Conservation (phyloP, 2,797 vertebrate genomes). For the Leuciscus waleckii region DNA sequence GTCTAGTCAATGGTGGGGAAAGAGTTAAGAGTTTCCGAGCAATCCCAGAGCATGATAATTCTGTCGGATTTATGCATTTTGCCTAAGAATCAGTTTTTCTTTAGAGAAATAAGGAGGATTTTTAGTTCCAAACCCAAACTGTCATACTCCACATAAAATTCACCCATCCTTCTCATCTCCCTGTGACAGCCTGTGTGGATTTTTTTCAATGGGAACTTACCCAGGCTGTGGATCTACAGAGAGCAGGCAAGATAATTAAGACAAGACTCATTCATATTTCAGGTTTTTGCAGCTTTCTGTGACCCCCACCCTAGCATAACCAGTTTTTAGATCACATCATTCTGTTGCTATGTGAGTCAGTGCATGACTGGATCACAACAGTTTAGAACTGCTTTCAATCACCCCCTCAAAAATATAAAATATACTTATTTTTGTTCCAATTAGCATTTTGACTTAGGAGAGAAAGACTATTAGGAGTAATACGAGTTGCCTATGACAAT, state of each 20-base stretch:
- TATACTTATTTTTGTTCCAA: constrained; percentile 8
- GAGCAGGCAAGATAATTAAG: not conserved
- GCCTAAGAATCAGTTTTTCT: not conserved
- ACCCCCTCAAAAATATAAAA: not conserved
- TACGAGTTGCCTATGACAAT: constrained; percentile 59
- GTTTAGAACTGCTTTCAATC: not conserved
- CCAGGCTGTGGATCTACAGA: not conserved
- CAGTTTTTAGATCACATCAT: not conserved
- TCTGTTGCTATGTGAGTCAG: constrained; percentile 13
- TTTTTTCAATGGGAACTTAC: not conserved
- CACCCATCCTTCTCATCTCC: not conserved
- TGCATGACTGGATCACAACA: not conserved
- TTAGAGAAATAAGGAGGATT: not conserved
- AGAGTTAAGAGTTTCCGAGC: not conserved
- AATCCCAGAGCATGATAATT: not conserved
- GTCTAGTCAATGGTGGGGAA: no score
- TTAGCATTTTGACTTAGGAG: constrained; percentile 50
- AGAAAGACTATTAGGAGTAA: constrained; percentile 67
- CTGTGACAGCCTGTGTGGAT: not conserved
- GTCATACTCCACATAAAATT: not conserved
- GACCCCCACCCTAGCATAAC: not conserved
- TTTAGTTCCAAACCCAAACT: not conserved
- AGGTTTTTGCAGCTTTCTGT: not conserved
- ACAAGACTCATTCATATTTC: not conserved
- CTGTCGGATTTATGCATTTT: not conserved